Conservation (phyloP, 2,888 invertebrate species). For the Sinhomidia bicolor region DNA sequence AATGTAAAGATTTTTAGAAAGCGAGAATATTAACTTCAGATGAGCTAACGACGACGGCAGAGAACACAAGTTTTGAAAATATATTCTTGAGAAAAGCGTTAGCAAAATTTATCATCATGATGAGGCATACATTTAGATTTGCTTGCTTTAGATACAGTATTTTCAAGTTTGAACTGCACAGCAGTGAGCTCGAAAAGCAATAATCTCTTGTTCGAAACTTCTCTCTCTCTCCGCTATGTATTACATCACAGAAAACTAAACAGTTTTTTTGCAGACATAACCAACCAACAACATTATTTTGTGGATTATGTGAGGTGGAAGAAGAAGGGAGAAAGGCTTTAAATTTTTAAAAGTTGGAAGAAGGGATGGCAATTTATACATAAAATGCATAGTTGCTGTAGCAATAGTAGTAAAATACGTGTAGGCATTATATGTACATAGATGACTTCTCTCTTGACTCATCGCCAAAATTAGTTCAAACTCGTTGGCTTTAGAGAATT, state of each 20-base stretch:
- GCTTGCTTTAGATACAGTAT: not conserved
- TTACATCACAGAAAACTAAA: slow-evolving; percentile 15
- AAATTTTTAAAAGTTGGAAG: not conserved
- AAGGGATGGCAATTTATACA: not conserved
- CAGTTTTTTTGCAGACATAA: slow-evolving; percentile 52
- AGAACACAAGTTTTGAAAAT: slow-evolving; percentile 10
- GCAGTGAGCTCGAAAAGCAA: not conserved
- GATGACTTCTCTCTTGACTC: slow-evolving; percentile 73
- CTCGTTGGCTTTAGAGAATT: slow-evolving; percentile 69
- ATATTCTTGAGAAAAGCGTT: not conserved
- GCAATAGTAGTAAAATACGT: not conserved
- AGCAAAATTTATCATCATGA: slow-evolving; percentile 36
- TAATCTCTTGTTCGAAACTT: slow-evolving; percentile 3
- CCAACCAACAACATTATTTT: not conserved
- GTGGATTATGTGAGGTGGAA: not conserved
- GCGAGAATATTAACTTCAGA: slow-evolving; percentile 32
- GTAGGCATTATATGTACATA: not conserved
- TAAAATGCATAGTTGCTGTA: not conserved
- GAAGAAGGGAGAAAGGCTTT: not conserved
- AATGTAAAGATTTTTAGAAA: slow-evolving; percentile 30
- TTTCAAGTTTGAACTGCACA: slow-evolving; percentile 4
- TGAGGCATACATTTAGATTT: not conserved
- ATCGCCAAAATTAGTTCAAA: slow-evolving; percentile 78
- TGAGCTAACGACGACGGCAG: slow-evolving; percentile 11
- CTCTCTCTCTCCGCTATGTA: not conserved